Percentiles rank a stretch among this genome's conserved stretches.
Evolutionary conservation across 1,140 invertebrate species (phyloP).

Genomic region (Musca domestica): DNA sequence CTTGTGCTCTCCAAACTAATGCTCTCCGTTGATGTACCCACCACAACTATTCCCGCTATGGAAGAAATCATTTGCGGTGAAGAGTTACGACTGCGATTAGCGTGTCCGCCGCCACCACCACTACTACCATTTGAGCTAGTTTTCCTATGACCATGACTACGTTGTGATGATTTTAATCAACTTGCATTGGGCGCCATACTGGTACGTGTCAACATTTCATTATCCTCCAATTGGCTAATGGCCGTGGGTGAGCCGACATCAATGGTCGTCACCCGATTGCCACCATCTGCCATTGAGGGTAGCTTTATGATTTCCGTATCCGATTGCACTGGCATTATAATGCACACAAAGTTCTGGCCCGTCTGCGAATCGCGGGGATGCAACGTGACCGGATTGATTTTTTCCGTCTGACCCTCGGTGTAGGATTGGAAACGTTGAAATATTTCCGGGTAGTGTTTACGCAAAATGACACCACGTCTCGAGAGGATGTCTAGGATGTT

Average conservation of each 20-base stretch:
- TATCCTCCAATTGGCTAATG: conserved; percentile 43
- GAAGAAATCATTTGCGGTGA: conserved; percentile 20
- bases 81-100: conserved; percentile 10
- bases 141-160: conserved; percentile 23
- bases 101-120: background rate
- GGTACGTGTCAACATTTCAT: conserved; percentile 42
- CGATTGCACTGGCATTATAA: conserved; percentile 82
- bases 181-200: conserved; percentile 30
- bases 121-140: conserved; percentile 14
- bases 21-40: conserved; percentile 17
- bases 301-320: conserved; percentile 66
- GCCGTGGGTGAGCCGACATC: conserved; percentile 59
- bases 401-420: conserved; percentile 74
- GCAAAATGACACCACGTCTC: conserved; percentile 73
- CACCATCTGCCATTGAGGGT: conserved; percentile 58
- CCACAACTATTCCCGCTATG: background rate
- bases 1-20: conserved; percentile 39
- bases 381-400: conserved; percentile 85
- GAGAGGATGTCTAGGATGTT: conserved; percentile 79
- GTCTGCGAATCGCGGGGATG: conserved; percentile 77
- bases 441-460: conserved; percentile 81
- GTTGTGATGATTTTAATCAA: conserved; percentile 38
- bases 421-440: conserved; percentile 77
- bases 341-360: conserved; percentile 84
- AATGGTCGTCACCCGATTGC: conserved; percentile 64